A percentile compares a stretch with the other conserved stretches of the same genome.
phyloP scores from a whole-genome alignment of 53 echinoderm and acorn worm genomes.

The Hippasteria phrygiana region DNA sequence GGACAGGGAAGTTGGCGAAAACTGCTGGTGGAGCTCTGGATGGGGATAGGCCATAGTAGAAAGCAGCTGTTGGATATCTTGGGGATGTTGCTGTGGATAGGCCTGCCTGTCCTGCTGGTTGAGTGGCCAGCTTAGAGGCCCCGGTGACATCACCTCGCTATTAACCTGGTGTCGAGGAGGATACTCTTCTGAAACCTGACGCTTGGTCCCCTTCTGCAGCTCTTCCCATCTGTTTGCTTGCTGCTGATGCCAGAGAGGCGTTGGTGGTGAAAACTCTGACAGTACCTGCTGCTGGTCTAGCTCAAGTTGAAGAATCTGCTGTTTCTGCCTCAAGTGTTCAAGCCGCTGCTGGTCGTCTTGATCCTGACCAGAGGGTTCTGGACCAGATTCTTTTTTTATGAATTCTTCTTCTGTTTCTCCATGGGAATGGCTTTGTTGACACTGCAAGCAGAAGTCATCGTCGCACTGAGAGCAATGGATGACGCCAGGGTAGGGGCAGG shows the following conservation, averaged over 20 bases:
- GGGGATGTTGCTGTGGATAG: background rate
- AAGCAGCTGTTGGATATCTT: background rate
- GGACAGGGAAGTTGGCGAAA: background rate
- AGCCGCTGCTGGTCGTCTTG: background rate
- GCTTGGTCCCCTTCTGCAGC: slow-evolving; percentile 6
- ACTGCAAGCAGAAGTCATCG: slow-evolving; percentile 1
- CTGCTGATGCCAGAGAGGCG: slow-evolving; percentile 32
- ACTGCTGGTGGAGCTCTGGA: slow-evolving; percentile 13
- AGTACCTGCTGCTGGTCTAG: background rate
- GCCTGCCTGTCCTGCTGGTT: background rate
- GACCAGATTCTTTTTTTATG: background rate
- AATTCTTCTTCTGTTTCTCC: slow-evolving; percentile 4
- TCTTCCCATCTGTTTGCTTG: slow-evolving; percentile 46
- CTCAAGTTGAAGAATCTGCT: slow-evolving; percentile 2
- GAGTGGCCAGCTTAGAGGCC: background rate
- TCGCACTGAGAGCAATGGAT: background rate
- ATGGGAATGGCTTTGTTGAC: slow-evolving; percentile 11
- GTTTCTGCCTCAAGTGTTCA: slow-evolving; percentile 11
- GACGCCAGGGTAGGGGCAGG: background rate
- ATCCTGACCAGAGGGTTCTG: background rate
- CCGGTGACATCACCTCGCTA: background rate
- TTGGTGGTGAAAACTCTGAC: background rate
- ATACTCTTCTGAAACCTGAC: background rate
- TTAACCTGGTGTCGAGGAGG: background rate
- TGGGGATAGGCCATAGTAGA: background rate